Conservation (phyloP, 2,797 vertebrate species). For the Diplodus puntazzo region DNA sequence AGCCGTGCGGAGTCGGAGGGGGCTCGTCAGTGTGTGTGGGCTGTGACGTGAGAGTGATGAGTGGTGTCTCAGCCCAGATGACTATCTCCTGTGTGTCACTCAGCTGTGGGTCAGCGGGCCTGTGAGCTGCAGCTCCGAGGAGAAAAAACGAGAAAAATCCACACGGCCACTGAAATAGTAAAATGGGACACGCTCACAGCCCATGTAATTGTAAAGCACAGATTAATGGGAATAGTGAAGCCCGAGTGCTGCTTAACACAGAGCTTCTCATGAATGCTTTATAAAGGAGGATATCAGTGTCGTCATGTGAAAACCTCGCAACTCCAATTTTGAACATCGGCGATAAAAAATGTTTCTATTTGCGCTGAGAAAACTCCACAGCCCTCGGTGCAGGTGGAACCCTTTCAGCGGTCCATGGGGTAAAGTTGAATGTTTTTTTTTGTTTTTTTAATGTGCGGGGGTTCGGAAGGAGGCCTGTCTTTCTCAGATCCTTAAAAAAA, state of each 20-base stretch:
- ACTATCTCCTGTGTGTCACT: slow-evolving; percentile 70
- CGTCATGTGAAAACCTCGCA: slow-evolving; percentile 37
- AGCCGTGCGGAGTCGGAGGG: slow-evolving; percentile 15
- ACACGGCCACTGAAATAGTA: slow-evolving; percentile 35
- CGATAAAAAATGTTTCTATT: slow-evolving; percentile 33
- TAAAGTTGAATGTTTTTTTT: neutral
- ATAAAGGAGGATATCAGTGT: slow-evolving; percentile 45
- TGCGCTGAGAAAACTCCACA: slow-evolving; percentile 4
- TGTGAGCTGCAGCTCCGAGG: slow-evolving; percentile 33
- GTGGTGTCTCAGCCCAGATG: slow-evolving; percentile 67
- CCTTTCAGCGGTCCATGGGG: slow-evolving; percentile 12
- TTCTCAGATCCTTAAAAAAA: slow-evolving; percentile 36
- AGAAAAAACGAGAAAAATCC: slow-evolving; percentile 36
- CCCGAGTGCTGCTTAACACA: slow-evolving; percentile 36
- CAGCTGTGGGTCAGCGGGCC: slow-evolving; percentile 58
- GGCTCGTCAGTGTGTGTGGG: slow-evolving; percentile 49
- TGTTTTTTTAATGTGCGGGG: too few relatives aligned
- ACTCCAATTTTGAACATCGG: slow-evolving; percentile 26
- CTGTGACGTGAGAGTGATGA: slow-evolving; percentile 63
- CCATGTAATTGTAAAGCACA: slow-evolving; percentile 54
- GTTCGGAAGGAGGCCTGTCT: slow-evolving; percentile 33
- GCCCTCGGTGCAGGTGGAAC: slow-evolving; percentile 22
- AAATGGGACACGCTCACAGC: slow-evolving; percentile 52
- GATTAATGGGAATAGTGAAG: slow-evolving; percentile 48
- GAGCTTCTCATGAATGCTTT: slow-evolving; percentile 53